Percentiles rank a stretch among this genome's conserved stretches.
Evolutionary conservation across 2,888 invertebrate genomes (phyloP).

Genomic region (Allacma fusca): DNA sequence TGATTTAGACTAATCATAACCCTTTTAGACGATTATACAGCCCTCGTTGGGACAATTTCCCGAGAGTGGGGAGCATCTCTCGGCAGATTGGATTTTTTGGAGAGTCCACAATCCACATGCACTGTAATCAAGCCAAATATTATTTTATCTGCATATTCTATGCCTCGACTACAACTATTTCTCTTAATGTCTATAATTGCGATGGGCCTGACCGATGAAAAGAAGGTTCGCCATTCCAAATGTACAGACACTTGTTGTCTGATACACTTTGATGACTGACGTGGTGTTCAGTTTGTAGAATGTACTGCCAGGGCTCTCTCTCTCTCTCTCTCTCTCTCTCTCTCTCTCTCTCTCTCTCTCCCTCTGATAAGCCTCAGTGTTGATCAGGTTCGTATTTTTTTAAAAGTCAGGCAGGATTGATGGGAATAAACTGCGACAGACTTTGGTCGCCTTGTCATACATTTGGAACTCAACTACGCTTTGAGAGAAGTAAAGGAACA

Average conservation of each 20-base stretch:
- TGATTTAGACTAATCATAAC: not conserved
- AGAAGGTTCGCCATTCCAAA: not conserved
- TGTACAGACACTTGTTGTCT: constrained; percentile 2
- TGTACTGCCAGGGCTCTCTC: not conserved
- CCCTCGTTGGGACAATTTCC: too few relatives aligned
- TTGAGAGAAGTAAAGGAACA: too few relatives aligned
- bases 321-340: too few relatives aligned
- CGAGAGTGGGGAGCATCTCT: too few relatives aligned
- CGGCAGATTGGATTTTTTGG: too few relatives aligned
- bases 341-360: too few relatives aligned
- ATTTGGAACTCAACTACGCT: too few relatives aligned
- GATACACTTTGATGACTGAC: constrained; percentile 9
- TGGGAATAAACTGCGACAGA: not conserved
- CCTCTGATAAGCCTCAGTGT: not conserved
- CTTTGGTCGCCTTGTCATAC: not conserved
- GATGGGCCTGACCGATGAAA: not conserved
- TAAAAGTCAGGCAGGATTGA: not conserved
- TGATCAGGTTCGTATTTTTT: not conserved
- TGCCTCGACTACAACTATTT: too few relatives aligned
- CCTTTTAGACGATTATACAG: not conserved
- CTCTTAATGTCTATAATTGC: constrained; percentile 2
- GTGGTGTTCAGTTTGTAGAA: not conserved
- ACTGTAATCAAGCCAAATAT: too few relatives aligned
- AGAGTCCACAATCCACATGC: too few relatives aligned
- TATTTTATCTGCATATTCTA: too few relatives aligned